phyloP scores from a whole-genome alignment of 2,888 invertebrate species.

The Stegana nigrithorax region DNA sequence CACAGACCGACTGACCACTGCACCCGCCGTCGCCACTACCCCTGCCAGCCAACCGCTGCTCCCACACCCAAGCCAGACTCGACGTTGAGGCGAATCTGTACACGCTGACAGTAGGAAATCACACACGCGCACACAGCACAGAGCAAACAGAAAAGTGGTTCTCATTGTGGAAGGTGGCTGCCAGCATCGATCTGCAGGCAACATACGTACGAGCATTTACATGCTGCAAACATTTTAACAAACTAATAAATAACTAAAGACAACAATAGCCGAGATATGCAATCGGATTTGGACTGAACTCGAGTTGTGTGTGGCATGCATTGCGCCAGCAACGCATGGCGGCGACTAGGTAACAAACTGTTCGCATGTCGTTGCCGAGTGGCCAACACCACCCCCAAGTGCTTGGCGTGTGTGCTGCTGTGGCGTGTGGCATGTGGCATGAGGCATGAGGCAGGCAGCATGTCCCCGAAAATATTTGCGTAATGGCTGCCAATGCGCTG shows the following conservation, averaged over 20 bases:
- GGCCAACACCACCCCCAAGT: background rate
- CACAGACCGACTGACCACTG: too few relatives aligned
- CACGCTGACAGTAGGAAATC: slow-evolving; percentile 3
- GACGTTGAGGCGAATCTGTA: background rate
- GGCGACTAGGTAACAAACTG: slow-evolving; percentile 13
- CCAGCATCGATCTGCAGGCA: background rate
- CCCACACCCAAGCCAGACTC: background rate
- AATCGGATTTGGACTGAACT: too few relatives aligned
- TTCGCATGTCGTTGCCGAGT: slow-evolving; percentile 1
- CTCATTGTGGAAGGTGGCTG: background rate
- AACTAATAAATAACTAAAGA: slow-evolving; percentile 21
- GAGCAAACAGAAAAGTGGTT: background rate
- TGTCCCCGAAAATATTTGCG: slow-evolving; percentile 32
- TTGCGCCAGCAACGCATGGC: too few relatives aligned
- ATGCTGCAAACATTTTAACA: slow-evolving; percentile 17
- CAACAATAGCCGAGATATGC: slow-evolving; percentile 3
- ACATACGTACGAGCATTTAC: too few relatives aligned
- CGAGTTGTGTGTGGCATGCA: too few relatives aligned
- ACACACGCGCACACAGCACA: background rate
- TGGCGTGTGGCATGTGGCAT: slow-evolving; percentile 31
- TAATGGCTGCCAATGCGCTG: slow-evolving; percentile 32
- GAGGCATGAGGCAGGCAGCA: slow-evolving; percentile 37
- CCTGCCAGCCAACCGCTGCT: too few relatives aligned
- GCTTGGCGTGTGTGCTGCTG: too few relatives aligned
- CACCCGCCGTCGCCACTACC: too few relatives aligned